Conservation (phyloP, 2,888 invertebrate genomes). For the Leptothorax acervorum region DNA sequence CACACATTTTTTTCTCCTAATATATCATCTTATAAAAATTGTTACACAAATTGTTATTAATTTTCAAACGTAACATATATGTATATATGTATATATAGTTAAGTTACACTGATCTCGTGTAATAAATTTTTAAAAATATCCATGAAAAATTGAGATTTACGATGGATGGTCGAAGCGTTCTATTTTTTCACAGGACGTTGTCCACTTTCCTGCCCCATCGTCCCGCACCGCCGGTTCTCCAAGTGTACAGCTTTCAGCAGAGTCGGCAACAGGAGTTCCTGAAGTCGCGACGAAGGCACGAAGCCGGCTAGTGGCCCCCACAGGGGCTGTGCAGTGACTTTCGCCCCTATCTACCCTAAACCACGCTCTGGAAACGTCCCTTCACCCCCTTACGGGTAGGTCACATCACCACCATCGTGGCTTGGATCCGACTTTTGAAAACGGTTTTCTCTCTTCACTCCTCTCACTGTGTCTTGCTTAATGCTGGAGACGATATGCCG, state of each 20-base stretch:
- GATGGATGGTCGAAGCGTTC: conserved; percentile 53
- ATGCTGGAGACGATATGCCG: conserved; percentile 71
- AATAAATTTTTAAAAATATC: not conserved
- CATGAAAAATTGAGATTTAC: conserved; percentile 28
- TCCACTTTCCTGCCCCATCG: conserved; percentile 56
- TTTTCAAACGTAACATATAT: not conserved
- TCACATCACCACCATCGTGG: conserved; percentile 63
- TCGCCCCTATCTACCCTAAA: conserved; percentile 79
- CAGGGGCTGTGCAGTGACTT: conserved; percentile 84
- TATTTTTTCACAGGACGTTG: conserved; percentile 55
- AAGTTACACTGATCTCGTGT: not conserved
- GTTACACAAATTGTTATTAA: not conserved
- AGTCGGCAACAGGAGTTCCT: conserved; percentile 83
- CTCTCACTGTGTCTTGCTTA: conserved; percentile 65
- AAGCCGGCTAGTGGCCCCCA: conserved; percentile 83
- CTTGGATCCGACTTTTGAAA: conserved; percentile 67
- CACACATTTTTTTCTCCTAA: not conserved
- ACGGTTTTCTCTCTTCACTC: conserved; percentile 58
- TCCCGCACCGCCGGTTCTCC: conserved; percentile 51
- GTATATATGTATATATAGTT: not conserved
- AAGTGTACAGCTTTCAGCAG: conserved; percentile 82
- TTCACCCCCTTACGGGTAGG: conserved; percentile 69
- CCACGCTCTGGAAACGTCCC: conserved; percentile 76
- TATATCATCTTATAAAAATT: not conserved
- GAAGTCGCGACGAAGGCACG: conserved; percentile 81